Conservation (phyloP, 2,888 invertebrate species). For the Acanthacorydalis orientalis region DNA sequence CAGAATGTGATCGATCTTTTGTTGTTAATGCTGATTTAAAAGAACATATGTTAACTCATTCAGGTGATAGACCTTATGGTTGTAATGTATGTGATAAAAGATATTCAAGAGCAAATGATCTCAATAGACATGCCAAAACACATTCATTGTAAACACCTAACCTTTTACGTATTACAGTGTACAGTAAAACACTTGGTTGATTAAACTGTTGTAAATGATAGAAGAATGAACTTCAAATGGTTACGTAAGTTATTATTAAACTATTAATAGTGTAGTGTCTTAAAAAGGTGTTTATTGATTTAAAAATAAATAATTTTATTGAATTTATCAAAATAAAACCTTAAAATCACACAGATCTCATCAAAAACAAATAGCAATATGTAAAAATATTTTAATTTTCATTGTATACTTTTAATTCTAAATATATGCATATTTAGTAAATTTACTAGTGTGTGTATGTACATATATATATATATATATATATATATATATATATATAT, state of each 20-base stretch:
- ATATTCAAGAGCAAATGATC: slow-evolving; percentile 17
- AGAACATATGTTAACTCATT: slow-evolving; percentile 17
- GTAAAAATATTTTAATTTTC: background rate
- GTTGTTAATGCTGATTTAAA: slow-evolving; percentile 18
- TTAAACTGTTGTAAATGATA: too few species aligned
- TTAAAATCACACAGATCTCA: too few species aligned
- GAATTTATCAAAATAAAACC: background rate
- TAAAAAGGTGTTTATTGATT: background rate
- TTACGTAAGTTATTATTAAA: too few species aligned
- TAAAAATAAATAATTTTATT: background rate
- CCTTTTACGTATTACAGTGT: too few species aligned
- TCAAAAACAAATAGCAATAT: background rate
- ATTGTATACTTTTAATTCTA: background rate
- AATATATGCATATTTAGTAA: too few species aligned
- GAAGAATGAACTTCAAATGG: too few species aligned
- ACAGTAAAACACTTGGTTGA: too few species aligned
- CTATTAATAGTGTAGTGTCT: too few species aligned
- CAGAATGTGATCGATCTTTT: slow-evolving; percentile 18
- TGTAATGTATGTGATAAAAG: slow-evolving; percentile 19
- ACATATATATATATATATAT: slow-evolving; percentile 3
- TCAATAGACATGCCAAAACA: slow-evolving; percentile 17
- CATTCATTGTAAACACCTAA: slow-evolving; percentile 9
- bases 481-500: slow-evolving; percentile 3
- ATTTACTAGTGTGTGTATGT: background rate
- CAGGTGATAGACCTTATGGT: slow-evolving; percentile 15